Conservation (phyloP, 2,888 invertebrate genomes). For the Catocala nupta region DNA sequence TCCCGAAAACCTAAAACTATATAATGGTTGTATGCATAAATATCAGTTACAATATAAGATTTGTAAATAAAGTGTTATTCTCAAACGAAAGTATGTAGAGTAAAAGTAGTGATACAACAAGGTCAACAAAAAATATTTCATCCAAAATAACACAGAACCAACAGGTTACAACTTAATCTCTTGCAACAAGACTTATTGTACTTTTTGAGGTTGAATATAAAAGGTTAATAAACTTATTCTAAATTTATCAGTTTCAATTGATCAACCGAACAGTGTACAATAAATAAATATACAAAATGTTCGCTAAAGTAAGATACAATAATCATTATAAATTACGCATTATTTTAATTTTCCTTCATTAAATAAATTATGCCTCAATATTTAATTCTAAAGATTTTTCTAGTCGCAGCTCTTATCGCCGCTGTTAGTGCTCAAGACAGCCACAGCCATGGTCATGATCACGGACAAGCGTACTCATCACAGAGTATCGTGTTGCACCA, state of each 20-base stretch:
- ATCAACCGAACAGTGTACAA: conserved; percentile 8
- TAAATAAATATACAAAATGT: conserved; percentile 24
- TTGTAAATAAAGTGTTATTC: too few relatives aligned
- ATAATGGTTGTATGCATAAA: too few relatives aligned
- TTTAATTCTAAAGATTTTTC: conserved; percentile 45
- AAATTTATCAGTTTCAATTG: conserved; percentile 31
- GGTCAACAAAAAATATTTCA: too few relatives aligned
- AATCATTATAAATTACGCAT: too few relatives aligned
- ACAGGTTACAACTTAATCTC: background rate
- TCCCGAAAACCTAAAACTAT: too few relatives aligned
- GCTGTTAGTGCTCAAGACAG: conserved; percentile 9
- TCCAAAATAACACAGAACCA: background rate
- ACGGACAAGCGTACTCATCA: conserved; percentile 45
- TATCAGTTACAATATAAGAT: too few relatives aligned
- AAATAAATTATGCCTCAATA: too few relatives aligned
- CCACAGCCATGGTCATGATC: conserved; percentile 24
- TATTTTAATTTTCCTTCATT: too few relatives aligned
- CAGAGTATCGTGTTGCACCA: conserved; percentile 9
- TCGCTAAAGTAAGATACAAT: conserved; percentile 22
- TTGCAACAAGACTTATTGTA: background rate
- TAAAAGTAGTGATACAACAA: too few relatives aligned
- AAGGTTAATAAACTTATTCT: conserved; percentile 31
- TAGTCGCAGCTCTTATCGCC: conserved; percentile 38
- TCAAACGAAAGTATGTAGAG: too few relatives aligned
- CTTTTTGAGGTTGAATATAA: conserved; percentile 4